A percentile compares a stretch with the other conserved stretches of the same genome.
Evolutionary conservation across 2,113 vertebrate genomes (phyloP).

Genomic region (Nothocercus nigrocapillus): DNA sequence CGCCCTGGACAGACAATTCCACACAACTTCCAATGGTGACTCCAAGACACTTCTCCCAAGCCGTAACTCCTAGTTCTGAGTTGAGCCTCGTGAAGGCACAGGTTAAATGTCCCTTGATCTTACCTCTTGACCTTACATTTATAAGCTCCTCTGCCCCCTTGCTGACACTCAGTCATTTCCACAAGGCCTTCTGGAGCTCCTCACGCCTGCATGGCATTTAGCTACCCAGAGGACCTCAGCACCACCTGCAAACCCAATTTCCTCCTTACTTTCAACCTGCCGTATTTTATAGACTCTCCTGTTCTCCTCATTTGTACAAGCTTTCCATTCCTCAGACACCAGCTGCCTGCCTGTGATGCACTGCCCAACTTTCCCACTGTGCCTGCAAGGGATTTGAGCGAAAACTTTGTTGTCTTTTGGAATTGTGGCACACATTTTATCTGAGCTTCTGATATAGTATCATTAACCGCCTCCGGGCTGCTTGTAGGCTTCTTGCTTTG

Average conservation of each 20-base stretch:
- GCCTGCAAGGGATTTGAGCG: not conserved
- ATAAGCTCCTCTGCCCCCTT: accelerated
- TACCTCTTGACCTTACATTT: not conserved
- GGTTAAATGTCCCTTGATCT: not conserved
- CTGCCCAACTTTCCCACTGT: not conserved
- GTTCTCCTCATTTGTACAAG: not conserved
- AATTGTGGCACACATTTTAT: not conserved
- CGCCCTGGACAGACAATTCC: accelerated
- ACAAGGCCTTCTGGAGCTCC: slow-evolving; percentile 15
- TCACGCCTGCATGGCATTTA: not conserved
- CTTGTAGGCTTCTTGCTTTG: not conserved
- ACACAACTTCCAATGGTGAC: accelerated
- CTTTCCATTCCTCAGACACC: not conserved
- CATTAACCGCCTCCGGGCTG: not conserved
- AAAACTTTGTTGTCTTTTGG: not conserved
- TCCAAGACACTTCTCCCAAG: not conserved
- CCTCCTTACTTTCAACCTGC: not conserved
- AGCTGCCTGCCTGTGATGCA: not conserved
- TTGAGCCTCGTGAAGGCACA: not conserved
- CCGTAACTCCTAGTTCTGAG: not conserved
- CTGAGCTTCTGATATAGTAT: not conserved
- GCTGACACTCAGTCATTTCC: slow-evolving; percentile 21
- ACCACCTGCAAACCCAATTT: not conserved
- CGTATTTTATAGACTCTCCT: not conserved
- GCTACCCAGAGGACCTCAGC: not conserved